Base-by-base conservation (phyloP, 2,113 vertebrate species). In the Apteryx owenii region DNA sequence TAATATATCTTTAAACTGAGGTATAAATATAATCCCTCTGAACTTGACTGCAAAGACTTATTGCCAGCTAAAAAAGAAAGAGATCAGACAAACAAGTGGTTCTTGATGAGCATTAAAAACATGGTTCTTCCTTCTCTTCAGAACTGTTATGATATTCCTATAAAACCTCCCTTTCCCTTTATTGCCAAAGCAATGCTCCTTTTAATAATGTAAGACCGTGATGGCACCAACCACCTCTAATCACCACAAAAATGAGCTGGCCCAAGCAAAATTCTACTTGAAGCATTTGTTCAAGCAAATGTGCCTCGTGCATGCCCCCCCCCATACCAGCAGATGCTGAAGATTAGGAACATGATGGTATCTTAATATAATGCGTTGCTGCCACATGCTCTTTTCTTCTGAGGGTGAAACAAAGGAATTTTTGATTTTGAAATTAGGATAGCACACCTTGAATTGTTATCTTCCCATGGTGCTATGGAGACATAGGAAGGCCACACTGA, bases 51-150 rank as follows among this genome's bases (percentile, higher is more conserved):
- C 36, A 83, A 89, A 88, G 81, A 68, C 61, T 88, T 85, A 89
- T 46, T 93, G 65, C 77, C 46, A 94, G 33, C 68, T 90, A 58
- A 96, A 90, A 91, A 94, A 86, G 62, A 95, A 85, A 94, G 70
- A 65, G 81, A 91, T 93, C 78, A 92, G 89, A 92, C n/a, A 94
- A 93, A 90, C 38, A 72, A 90, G 84, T 85, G 56, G 7, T 3
- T 95, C 93, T 93, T 91, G 83, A 96, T 88, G 81, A 84, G 46
- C 54, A 58, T 89, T 95, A 81, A 95, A 95, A 94, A 54, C 42
- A 85, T 71, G 73, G 33, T 82, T 0, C 1, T 92, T 90, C 48
- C 87, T 94, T 88, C 72, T 90, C 69, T 91, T 86, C 50, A 93
- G 84, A 94, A 93, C 81, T 88, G 66, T 78, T 68, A 61, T 75